Percentiles rank a stretch among this genome's conserved stretches.
Conservation (phyloP, 1,140 invertebrate species). For the Mizuhopecten yessoensis region DNA sequence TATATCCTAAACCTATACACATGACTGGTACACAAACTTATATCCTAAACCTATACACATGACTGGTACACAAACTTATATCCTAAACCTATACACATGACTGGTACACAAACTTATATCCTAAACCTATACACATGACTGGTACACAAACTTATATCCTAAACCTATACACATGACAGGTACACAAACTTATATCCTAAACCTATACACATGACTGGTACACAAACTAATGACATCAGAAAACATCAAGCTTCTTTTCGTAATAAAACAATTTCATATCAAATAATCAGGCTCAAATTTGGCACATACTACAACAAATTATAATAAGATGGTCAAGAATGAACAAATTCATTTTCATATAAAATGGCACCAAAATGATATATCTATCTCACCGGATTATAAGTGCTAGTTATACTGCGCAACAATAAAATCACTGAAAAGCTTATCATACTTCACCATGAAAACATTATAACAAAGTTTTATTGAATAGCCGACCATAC, state of each 20-base stretch:
- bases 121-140: neutral
- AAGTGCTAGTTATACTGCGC: neutral
- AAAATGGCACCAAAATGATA: neutral
- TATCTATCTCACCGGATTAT: neutral
- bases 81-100: neutral
- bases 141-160: neutral
- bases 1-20: neutral
- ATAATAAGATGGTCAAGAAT: neutral
- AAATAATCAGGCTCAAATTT: constrained; percentile 14
- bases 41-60: neutral
- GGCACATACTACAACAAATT: constrained; percentile 4
- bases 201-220: neutral
- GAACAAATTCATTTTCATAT: neutral
- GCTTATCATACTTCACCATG: no score
- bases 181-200: neutral
- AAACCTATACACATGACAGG: neutral
- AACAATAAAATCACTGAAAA: no score
- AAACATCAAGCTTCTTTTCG: neutral
- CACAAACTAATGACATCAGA: constrained; percentile 27
- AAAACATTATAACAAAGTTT: no score
- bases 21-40: neutral
- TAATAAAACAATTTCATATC: neutral
- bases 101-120: neutral
- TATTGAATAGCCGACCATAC: no score
- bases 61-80: neutral